Evolutionary conservation across 2,888 invertebrate species (phyloP).

Genomic region (Temnothorax unifasciatus): DNA sequence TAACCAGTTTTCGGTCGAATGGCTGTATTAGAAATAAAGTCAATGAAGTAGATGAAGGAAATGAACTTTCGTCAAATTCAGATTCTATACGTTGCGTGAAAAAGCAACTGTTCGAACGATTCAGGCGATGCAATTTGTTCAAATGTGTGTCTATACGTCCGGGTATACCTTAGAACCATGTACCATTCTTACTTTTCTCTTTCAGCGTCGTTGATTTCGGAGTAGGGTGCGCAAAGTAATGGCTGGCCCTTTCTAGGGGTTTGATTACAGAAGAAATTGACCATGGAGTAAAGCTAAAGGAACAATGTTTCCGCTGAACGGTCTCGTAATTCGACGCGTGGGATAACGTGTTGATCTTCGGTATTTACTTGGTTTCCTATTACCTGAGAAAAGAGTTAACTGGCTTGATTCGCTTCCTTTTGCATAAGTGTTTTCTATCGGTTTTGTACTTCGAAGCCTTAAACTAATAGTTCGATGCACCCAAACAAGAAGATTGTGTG

Average conservation of each 20-base stretch:
- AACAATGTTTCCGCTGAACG: constrained; percentile 27
- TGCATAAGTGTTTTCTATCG: constrained; percentile 8
- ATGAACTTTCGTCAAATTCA: neutral
- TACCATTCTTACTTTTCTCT: constrained; percentile 15
- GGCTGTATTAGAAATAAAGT: neutral
- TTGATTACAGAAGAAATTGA: constrained; percentile 52
- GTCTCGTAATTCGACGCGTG: constrained; percentile 43
- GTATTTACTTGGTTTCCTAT: constrained; percentile 35
- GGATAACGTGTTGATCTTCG: constrained; percentile 40
- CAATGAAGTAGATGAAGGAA: neutral
- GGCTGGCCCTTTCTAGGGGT: constrained; percentile 27
- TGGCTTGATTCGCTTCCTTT: constrained; percentile 8
- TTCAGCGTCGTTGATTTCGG: constrained; percentile 39
- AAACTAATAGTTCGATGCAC: neutral
- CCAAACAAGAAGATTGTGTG: neutral
- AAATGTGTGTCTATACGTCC: neutral
- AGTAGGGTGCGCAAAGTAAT: constrained; percentile 43
- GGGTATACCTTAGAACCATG: neutral
- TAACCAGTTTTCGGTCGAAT: neutral
- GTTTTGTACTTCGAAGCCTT: neutral
- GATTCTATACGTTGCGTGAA: neutral
- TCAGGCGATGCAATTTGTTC: constrained; percentile 10
- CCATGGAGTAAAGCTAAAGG: constrained; percentile 20
- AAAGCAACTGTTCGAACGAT: neutral
- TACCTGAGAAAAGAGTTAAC: constrained; percentile 8